Evolutionary conservation across 2,113 vertebrate species (phyloP).

Genomic region (Hippocampus abdominalis): DNA sequence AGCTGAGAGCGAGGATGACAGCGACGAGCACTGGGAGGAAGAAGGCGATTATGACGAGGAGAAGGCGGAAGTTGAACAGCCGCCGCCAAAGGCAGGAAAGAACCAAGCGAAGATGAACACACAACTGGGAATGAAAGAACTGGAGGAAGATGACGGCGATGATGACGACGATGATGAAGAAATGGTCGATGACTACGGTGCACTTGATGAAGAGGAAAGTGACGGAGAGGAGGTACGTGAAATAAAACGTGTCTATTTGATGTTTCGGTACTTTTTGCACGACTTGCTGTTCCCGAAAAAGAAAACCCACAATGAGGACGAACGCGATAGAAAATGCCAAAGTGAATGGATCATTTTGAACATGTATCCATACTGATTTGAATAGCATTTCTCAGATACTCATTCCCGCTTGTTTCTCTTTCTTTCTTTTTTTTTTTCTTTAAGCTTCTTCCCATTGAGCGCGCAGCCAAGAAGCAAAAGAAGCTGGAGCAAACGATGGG

Average conservation of each 20-base stretch:
- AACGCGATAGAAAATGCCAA: too few relatives aligned
- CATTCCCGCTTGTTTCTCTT: conserved; percentile 1
- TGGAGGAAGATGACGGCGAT: background rate
- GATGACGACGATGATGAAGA: conserved; percentile 73
- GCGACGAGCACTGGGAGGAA: conserved; percentile 71
- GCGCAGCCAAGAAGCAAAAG: conserved; percentile 80
- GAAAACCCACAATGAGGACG: too few relatives aligned
- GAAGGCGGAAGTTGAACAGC: conserved; percentile 13
- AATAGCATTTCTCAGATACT: too few relatives aligned
- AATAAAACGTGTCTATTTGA: background rate
- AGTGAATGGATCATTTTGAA: too few relatives aligned
- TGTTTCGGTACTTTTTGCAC: too few relatives aligned
- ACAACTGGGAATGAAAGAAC: conserved; percentile 34
- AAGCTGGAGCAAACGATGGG: conserved; percentile 59
- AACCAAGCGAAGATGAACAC: conserved; percentile 32
- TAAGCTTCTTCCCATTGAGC: conserved; percentile 92
- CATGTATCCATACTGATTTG: too few relatives aligned
- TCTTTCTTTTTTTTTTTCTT: background rate
- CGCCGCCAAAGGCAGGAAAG: conserved; percentile 15
- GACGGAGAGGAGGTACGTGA: conserved; percentile 70
- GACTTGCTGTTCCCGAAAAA: too few relatives aligned
- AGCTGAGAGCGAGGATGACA: conserved; percentile 63
- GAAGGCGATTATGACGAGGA: conserved; percentile 63
- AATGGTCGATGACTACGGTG: conserved; percentile 86
- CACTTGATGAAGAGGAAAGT: conserved; percentile 56